Percentiles rank a stretch among this genome's conserved stretches.
Evolutionary conservation across 2,113 vertebrate species (phyloP).

Genomic region (Oncorhynchus clarkii): DNA sequence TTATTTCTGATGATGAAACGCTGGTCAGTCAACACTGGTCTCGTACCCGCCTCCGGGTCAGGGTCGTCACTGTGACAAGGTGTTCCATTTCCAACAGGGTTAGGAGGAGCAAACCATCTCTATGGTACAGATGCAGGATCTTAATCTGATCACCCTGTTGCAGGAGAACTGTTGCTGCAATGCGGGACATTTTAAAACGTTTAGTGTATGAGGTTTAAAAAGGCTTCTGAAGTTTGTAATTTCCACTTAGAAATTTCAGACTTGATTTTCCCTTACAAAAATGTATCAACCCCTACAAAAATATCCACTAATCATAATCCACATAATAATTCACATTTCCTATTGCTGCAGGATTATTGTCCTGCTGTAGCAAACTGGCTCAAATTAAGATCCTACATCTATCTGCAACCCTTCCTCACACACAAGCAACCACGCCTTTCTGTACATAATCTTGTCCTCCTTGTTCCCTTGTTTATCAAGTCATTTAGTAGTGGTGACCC

Average conservation of each 20-base stretch:
- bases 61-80: slow-evolving; percentile 10
- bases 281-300: no score
- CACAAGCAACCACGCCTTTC: neutral
- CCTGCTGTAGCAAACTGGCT: no score
- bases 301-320: no score
- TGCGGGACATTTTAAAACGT: neutral
- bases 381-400: no score
- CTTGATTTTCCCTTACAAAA: no score
- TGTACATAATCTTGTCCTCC: neutral
- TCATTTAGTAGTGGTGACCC: neutral
- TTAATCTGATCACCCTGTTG: neutral
- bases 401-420: neutral
- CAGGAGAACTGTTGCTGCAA: no score
- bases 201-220: no score
- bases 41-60: slow-evolving; percentile 1
- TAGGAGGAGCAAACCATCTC: neutral
- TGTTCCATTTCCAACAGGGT: neutral
- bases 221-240: no score
- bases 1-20: slow-evolving; percentile 12
- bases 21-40: slow-evolving; percentile 24
- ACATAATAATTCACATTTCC: no score
- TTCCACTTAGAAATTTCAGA: no score
- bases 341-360: no score
- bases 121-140: neutral
- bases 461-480: neutral